Percentiles rank a stretch among this genome's conserved stretches.
Evolutionary conservation across 2,888 invertebrate genomes (phyloP).

Genomic region (Erynnis tages): DNA sequence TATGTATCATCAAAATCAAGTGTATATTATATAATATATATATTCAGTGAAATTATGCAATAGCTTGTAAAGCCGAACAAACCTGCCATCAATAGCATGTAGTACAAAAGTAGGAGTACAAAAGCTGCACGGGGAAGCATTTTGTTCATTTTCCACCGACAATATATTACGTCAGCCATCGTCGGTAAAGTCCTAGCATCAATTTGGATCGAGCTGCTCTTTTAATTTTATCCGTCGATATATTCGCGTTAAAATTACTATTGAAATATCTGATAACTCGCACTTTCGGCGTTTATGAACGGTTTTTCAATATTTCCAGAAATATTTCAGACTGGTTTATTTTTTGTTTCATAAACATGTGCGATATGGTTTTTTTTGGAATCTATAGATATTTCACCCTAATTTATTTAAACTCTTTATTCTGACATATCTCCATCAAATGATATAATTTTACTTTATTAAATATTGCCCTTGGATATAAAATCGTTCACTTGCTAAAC

Average conservation of each 20-base stretch:
- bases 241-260: constrained; percentile 23
- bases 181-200: constrained; percentile 20
- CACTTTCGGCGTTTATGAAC: constrained; percentile 10
- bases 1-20: too few relatives aligned
- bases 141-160: constrained; percentile 14
- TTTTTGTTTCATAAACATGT: not conserved
- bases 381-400: too few relatives aligned
- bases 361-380: not conserved
- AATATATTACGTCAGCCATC: constrained; percentile 13
- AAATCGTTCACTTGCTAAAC: too few relatives aligned
- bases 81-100: too few relatives aligned
- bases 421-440: too few relatives aligned
- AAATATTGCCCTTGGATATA: too few relatives aligned
- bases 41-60: too few relatives aligned
- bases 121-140: not conserved
- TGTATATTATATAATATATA: too few relatives aligned
- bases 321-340: not conserved
- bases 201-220: constrained; percentile 19
- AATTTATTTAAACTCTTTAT: too few relatives aligned
- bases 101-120: too few relatives aligned
- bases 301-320: constrained; percentile 4
- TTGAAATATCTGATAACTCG: constrained; percentile 16
- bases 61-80: not conserved
- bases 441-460: too few relatives aligned
- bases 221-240: constrained; percentile 23